A percentile compares a stretch with the other conserved stretches of the same genome.
Conservation (phyloP, 2,113 vertebrate genomes). For the Herpailurus yagouaroundi region DNA sequence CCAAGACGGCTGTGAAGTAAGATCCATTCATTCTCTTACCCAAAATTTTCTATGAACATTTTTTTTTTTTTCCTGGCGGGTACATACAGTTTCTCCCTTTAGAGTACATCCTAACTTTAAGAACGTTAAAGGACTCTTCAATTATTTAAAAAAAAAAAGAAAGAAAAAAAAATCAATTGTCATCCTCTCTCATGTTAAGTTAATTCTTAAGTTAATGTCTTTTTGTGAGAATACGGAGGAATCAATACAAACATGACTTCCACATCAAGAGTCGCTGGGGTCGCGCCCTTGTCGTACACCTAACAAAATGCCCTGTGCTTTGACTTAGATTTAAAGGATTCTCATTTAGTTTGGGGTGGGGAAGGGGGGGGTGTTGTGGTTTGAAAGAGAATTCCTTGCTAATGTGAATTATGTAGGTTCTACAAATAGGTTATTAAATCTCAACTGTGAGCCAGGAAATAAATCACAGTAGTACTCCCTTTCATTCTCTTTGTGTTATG, state of each 20-base stretch:
- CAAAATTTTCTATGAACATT: neutral
- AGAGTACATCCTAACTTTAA: constrained; percentile 32
- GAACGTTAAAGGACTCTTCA: neutral
- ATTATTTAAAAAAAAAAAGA: neutral
- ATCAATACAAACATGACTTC: neutral
- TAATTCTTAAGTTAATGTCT: neutral
- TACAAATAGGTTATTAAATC: constrained; percentile 43
- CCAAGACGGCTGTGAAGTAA: constrained; percentile 95
- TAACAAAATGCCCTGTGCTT: neutral
- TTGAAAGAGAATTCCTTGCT: neutral
- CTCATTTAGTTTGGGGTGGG: neutral
- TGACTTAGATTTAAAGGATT: constrained; percentile 40
- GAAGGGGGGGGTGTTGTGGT: too few species aligned
- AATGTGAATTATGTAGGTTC: constrained; percentile 12
- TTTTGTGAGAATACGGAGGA: constrained; percentile 24
- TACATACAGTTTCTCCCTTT: neutral
- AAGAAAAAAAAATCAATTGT: neutral
- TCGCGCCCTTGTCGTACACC: neutral
- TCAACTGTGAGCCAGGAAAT: neutral
- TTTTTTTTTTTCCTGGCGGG: neutral
- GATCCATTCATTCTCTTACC: constrained; percentile 66
- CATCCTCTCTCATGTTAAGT: neutral
- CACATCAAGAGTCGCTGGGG: neutral
- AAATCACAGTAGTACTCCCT: neutral
- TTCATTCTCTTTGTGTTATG: constrained; percentile 4